These are phyloP conservation scores for Tuta absoluta DNA, from an alignment of 2,888 invertebrate species.

Conservation along the genomic window DNA sequence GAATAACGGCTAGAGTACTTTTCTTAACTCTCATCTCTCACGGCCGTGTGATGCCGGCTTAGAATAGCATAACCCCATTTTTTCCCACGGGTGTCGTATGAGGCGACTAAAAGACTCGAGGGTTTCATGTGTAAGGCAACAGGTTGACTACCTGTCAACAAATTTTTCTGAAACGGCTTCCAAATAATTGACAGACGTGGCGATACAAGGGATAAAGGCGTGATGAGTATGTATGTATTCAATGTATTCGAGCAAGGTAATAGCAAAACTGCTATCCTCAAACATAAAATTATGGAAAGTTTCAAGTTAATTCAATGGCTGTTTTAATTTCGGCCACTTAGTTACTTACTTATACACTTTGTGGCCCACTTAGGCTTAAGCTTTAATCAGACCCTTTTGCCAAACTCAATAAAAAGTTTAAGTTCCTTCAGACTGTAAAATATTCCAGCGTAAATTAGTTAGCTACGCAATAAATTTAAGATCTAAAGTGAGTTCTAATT, in stretches of 20 bases:
- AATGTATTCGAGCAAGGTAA: neutral
- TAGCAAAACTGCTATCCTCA: neutral
- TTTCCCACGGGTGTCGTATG: too few relatives aligned
- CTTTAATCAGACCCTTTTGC: constrained; percentile 1
- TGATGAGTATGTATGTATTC: neutral
- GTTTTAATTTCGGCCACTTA: neutral
- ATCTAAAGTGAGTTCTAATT: neutral
- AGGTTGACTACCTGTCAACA: too few relatives aligned
- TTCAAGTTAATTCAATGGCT: neutral
- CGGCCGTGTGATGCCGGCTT: too few relatives aligned
- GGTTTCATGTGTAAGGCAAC: too few relatives aligned
- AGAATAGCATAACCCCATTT: too few relatives aligned
- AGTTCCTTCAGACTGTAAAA: neutral
- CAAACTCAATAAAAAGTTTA: constrained; percentile 13
- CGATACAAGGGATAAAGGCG: too few relatives aligned
- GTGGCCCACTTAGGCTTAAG: neutral
- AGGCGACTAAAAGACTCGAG: too few relatives aligned
- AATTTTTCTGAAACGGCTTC: too few relatives aligned
- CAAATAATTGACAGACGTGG: too few relatives aligned
- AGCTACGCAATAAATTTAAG: neutral
- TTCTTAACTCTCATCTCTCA: too few relatives aligned
- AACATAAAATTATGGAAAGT: neutral
- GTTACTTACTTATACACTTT: neutral
- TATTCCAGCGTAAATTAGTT: neutral
- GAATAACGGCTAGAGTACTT: too few relatives aligned